phyloP scores from a whole-genome alignment of 2,113 vertebrate species.

The Lophotis ruficrista region DNA sequence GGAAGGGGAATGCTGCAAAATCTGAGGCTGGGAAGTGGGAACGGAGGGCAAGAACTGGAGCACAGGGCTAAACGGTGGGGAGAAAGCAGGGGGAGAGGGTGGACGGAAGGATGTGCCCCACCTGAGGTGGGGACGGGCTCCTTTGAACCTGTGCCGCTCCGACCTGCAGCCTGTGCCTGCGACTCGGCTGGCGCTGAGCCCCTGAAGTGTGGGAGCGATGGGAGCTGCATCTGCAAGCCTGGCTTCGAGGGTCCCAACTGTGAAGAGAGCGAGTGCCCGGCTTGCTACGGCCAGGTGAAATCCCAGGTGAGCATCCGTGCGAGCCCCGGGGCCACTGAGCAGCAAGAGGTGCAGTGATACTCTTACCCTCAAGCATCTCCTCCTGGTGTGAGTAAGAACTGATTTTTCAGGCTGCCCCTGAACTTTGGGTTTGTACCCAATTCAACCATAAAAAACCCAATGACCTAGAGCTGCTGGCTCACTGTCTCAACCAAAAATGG shows the following conservation, averaged over 20 bases:
- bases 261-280: conserved; percentile 79
- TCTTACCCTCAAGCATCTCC: background rate
- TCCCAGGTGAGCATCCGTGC: conserved; percentile 74
- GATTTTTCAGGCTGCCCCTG: background rate
- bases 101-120: background rate
- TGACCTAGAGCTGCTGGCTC: background rate
- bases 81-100: background rate
- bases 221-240: conserved; percentile 85
- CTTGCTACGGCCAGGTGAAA: conserved; percentile 86
- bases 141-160: background rate
- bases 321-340: background rate
- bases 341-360: rapidly evolving
- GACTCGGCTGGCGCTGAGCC: conserved; percentile 71
- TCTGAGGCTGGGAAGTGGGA: background rate
- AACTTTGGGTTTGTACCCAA: background rate
- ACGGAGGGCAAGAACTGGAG: background rate
- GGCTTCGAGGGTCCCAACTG: conserved; percentile 85
- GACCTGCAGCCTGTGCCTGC: conserved; percentile 83
- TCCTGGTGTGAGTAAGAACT: background rate
- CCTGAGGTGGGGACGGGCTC: background rate
- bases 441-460: rapidly evolving
- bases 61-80: rapidly evolving
- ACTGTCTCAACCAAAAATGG: background rate
- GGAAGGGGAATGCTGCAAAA: background rate
- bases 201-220: conserved; percentile 73